Conservation (phyloP, 2,113 vertebrate genomes). For the Barbus barbus region DNA sequence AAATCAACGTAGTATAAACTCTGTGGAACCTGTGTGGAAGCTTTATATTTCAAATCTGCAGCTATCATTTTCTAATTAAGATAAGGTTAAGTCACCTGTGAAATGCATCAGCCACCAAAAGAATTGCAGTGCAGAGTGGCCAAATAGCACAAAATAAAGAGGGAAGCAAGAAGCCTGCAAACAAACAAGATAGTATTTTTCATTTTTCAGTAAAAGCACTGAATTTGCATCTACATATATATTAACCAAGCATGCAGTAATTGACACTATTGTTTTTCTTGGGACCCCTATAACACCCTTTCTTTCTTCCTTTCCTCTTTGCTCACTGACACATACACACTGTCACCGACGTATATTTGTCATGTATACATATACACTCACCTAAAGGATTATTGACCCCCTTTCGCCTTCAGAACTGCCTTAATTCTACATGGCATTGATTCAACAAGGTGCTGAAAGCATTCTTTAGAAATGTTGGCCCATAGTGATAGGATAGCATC, state of each 20-base stretch:
- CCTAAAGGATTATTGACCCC: too few species aligned
- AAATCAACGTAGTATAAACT: background rate
- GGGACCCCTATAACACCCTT: background rate
- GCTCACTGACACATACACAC: background rate
- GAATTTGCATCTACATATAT: background rate
- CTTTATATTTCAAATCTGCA: background rate
- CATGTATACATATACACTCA: background rate
- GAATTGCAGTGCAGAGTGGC: background rate
- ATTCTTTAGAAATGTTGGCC: too few species aligned
- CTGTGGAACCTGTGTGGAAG: background rate
- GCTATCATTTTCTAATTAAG: conserved; percentile 7
- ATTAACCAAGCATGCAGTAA: background rate
- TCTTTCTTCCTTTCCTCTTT: background rate
- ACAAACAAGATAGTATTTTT: too few species aligned
- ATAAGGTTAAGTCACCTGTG: background rate
- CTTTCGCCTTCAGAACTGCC: too few species aligned
- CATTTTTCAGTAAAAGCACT: background rate
- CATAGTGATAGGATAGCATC: too few species aligned
- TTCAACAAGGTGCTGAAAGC: too few species aligned
- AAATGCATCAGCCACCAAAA: background rate
- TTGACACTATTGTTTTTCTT: background rate
- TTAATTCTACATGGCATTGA: too few species aligned
- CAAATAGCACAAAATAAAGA: background rate
- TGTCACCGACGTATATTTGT: background rate
- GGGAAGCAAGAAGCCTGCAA: background rate